Evolutionary conservation across 2,113 vertebrate species (phyloP), one percentile per base, ranked within the genome.

Genomic region (Tyto alba): DNA sequence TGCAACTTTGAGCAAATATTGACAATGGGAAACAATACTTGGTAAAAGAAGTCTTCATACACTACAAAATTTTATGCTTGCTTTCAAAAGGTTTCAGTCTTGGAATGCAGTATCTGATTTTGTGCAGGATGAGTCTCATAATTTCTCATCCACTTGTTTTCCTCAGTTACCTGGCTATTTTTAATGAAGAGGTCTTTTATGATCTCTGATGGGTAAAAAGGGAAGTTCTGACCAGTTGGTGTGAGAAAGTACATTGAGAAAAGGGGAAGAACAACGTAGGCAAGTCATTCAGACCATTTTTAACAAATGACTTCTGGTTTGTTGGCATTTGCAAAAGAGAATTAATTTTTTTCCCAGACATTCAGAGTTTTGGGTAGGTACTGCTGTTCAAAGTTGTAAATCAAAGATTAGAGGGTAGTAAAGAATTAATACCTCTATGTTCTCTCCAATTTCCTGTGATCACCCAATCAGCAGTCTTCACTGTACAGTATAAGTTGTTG

Each of bases 301-400:
- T 40, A 76, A 73, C 17, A 77, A 75, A 53, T 56, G 48, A 16
- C 14, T 34, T 62, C 4, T 1, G 8, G 16, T 32, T 60, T 45
- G 13, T n/a, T 88, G 67, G 19, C 20, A 34, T 88, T 91, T n/a
- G 38, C 4, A 1, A 66, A 64, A 22, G 52, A 86, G 4, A 68
- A 34, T 3, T 18, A 8, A 0, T 6, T 21, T 11, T 59, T 57
- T 56, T 45, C 18, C 1, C 13, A 47, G 41, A 27, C 26, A 7
- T 36, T 56, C 30, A 69, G 45, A 29, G 38, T 88, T 88, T 81
- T 84, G 59, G 10, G 36, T 23, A 66, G 34, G n/a, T 72, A 23
- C 30, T 43, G 22, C 68, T 64, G 50, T 16, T 77, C 5, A 20
- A 23, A 67, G 27, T 62, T 71, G 6, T 23, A 67, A 74, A 63